A percentile compares a stretch with the other conserved stretches of the same genome.
phyloP scores from a whole-genome alignment of 2,797 vertebrate species.

The Pangasius sanitwongsei region DNA sequence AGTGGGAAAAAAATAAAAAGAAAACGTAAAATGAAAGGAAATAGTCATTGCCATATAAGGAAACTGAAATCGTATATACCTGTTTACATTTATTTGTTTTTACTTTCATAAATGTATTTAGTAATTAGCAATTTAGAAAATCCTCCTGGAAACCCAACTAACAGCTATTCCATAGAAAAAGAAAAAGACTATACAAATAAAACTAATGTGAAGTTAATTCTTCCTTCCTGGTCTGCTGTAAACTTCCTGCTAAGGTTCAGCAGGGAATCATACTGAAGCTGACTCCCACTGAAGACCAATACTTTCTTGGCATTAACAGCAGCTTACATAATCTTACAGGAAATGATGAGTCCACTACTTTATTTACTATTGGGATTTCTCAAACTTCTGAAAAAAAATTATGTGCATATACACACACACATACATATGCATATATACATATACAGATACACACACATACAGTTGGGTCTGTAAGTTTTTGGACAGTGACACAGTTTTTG shows the following conservation, averaged over 20 bases:
- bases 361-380: neutral
- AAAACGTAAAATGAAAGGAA: neutral
- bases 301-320: neutral
- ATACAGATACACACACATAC: no score
- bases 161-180: neutral
- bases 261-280: neutral
- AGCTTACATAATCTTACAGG: neutral
- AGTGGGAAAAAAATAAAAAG: neutral
- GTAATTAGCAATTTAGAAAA: neutral
- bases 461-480: no score
- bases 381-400: neutral
- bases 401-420: no score
- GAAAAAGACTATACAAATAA: neutral
- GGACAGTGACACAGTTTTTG: no score
- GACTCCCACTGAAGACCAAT: neutral
- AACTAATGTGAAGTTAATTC: neutral
- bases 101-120: neutral
- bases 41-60: neutral
- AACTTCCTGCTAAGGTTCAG: neutral
- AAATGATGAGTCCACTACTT: neutral
- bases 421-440: no score
- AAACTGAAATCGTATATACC: neutral
- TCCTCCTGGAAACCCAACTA: neutral
- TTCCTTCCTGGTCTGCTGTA: neutral
- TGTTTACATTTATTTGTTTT: neutral